phyloP scores from a whole-genome alignment of 2,113 vertebrate species.

The Tragelaphus scriptus region DNA sequence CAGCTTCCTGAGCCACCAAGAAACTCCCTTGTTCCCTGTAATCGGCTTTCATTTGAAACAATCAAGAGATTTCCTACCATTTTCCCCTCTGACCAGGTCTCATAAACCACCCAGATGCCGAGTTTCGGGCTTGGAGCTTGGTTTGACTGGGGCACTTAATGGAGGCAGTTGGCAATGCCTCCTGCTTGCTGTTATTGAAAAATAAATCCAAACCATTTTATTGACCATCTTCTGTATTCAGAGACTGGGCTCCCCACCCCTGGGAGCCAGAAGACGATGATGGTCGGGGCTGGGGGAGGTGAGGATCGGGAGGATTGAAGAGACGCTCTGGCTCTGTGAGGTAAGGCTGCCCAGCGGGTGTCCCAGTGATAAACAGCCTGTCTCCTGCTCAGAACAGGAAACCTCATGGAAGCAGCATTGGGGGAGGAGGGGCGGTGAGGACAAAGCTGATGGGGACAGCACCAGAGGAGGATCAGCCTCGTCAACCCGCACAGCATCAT shows the following conservation, averaged over 20 bases:
- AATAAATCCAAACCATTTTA: slow-evolving; percentile 33
- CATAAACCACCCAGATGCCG: slow-evolving; percentile 44
- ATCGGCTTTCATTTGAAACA: slow-evolving; percentile 56
- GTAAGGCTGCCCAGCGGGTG: not conserved
- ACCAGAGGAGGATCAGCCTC: slow-evolving; percentile 8
- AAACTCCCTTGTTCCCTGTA: slow-evolving; percentile 57
- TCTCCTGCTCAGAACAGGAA: not conserved
- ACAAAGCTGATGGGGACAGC: slow-evolving; percentile 56
- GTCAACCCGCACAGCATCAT: not conserved
- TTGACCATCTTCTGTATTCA: not conserved
- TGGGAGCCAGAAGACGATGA: not conserved
- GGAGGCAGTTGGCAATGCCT: not conserved
- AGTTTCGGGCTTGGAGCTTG: slow-evolving; percentile 15
- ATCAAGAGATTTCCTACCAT: slow-evolving; percentile 56
- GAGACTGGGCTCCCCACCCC: not conserved
- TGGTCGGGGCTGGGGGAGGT: not conserved
- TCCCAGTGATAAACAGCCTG: slow-evolving; percentile 33
- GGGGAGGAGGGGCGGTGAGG: slow-evolving; percentile 30
- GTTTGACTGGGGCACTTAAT: slow-evolving; percentile 17
- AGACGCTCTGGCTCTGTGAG: not conserved
- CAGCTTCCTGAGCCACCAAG: slow-evolving; percentile 14
- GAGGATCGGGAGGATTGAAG: not conserved
- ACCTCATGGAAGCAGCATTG: not conserved
- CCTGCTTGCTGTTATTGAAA: slow-evolving; percentile 26
- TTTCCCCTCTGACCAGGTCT: slow-evolving; percentile 41